phyloP scores from a whole-genome alignment of 1,140 invertebrate species.

The Tetragnatha versicolor region DNA sequence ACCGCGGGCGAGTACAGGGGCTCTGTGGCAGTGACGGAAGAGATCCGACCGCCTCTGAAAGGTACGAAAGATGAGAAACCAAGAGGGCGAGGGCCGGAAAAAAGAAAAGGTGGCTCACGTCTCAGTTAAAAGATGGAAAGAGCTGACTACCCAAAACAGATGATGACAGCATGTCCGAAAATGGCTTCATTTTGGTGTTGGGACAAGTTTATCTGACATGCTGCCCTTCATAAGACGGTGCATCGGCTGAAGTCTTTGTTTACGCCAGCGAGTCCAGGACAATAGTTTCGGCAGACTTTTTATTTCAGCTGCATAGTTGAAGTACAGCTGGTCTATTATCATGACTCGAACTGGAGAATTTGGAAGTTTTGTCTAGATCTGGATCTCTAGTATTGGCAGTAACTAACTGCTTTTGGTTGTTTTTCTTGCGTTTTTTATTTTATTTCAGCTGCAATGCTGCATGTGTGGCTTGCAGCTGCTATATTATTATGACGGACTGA shows the following conservation, averaged over 20 bases:
- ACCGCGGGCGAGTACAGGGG: slow-evolving; percentile 35
- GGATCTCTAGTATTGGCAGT: too few species aligned
- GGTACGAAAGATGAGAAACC: slow-evolving; percentile 15
- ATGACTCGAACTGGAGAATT: too few species aligned
- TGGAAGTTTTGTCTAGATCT: too few species aligned
- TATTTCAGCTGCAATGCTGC: too few species aligned
- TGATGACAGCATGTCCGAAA: slow-evolving; percentile 38
- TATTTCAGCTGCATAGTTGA: too few species aligned
- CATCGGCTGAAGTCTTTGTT: slow-evolving; percentile 27
- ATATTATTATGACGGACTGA: too few species aligned
- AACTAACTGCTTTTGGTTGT: too few species aligned
- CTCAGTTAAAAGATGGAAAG: slow-evolving; percentile 44
- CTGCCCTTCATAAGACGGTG: slow-evolving; percentile 11
- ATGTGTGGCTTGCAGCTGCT: too few species aligned
- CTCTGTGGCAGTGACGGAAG: slow-evolving; percentile 43
- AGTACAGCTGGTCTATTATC: too few species aligned
- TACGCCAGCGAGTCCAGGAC: not conserved
- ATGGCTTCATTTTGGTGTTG: slow-evolving; percentile 48
- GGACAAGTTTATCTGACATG: slow-evolving; percentile 49
- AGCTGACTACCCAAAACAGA: slow-evolving; percentile 34
- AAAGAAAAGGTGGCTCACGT: slow-evolving; percentile 5
- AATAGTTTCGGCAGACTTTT: too few species aligned
- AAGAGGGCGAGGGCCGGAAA: not conserved
- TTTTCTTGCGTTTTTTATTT: too few species aligned
- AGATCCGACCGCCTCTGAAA: slow-evolving; percentile 38